Percentiles rank a stretch among this genome's conserved stretches.
phyloP scores from a whole-genome alignment of 2,113 vertebrate genomes.

The Scolopax mira region DNA sequence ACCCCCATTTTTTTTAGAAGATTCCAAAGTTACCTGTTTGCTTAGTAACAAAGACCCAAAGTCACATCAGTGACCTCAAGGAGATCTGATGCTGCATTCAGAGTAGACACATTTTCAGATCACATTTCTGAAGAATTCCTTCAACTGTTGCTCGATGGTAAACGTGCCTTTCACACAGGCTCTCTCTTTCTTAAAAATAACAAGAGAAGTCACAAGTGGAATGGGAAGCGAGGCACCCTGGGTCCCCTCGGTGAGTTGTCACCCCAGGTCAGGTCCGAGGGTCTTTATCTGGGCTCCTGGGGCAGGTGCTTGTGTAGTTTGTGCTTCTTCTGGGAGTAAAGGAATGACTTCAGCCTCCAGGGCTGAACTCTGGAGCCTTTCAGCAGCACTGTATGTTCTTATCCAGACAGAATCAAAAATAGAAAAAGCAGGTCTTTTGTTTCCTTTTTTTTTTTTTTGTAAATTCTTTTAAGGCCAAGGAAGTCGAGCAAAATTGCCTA shows the following conservation, averaged over 20 bases:
- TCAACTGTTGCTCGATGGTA: background rate
- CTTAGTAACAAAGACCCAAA: background rate
- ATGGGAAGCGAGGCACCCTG: background rate
- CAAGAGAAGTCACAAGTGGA: background rate
- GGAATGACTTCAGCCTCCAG: constrained; percentile 16
- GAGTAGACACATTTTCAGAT: background rate
- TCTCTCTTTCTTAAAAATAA: background rate
- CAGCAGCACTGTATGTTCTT: constrained; percentile 15
- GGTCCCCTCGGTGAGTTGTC: background rate
- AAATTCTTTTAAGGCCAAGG: background rate
- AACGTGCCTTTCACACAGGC: background rate
- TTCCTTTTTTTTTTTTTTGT: background rate
- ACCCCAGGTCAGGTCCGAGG: background rate
- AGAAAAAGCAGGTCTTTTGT: background rate
- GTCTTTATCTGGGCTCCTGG: background rate
- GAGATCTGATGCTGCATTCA: background rate
- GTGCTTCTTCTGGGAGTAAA: background rate
- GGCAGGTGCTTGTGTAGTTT: background rate
- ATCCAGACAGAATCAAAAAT: constrained; percentile 14
- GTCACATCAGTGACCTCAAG: background rate
- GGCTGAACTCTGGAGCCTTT: constrained; percentile 10
- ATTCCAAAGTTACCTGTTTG: background rate
- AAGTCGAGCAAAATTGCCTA: background rate
- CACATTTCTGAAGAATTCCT: background rate
- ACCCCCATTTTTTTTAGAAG: background rate